Evolutionary conservation across 1,140 invertebrate genomes (phyloP).

Genomic region (Drosophila obscura): DNA sequence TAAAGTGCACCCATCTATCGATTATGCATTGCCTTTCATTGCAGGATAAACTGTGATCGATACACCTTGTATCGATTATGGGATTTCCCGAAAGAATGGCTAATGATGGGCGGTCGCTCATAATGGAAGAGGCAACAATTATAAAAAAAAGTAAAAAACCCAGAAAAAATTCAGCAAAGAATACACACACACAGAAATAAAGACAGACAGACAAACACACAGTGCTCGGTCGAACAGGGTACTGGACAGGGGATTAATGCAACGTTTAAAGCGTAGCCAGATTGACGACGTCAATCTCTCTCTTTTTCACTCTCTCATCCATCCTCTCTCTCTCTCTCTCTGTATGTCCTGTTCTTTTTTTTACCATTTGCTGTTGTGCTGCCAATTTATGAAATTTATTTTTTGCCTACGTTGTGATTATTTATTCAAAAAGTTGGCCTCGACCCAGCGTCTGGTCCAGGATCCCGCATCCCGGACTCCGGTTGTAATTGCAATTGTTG

Average conservation of each 20-base stretch:
- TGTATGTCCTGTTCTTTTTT: constrained; percentile 14
- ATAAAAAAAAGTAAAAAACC: background rate
- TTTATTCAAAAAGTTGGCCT: constrained; percentile 76
- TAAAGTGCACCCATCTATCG: too few relatives aligned
- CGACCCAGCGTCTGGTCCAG: constrained; percentile 30
- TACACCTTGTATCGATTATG: too few relatives aligned
- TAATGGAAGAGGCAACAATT: background rate
- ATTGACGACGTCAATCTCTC: constrained; percentile 19
- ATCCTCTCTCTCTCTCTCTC: background rate
- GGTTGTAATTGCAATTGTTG: constrained; percentile 56
- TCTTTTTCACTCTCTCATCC: too few relatives aligned
- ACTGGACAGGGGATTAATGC: constrained; percentile 61
- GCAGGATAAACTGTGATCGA: too few relatives aligned
- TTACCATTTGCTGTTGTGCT: constrained; percentile 11
- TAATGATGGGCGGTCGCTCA: background rate
- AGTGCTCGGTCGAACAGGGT: background rate
- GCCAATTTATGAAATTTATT: constrained; percentile 79
- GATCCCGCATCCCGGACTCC: constrained; percentile 14
- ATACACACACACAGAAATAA: background rate
- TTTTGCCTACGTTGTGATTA: constrained; percentile 81
- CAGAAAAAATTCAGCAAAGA: background rate
- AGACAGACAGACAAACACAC: background rate
- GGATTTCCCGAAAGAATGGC: background rate
- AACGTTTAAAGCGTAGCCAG: constrained; percentile 69
- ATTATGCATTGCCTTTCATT: too few relatives aligned